Evolutionary conservation across 2,113 vertebrate species (phyloP), one percentile per base, ranked within the genome.

Genomic region (Cacatua alba): DNA sequence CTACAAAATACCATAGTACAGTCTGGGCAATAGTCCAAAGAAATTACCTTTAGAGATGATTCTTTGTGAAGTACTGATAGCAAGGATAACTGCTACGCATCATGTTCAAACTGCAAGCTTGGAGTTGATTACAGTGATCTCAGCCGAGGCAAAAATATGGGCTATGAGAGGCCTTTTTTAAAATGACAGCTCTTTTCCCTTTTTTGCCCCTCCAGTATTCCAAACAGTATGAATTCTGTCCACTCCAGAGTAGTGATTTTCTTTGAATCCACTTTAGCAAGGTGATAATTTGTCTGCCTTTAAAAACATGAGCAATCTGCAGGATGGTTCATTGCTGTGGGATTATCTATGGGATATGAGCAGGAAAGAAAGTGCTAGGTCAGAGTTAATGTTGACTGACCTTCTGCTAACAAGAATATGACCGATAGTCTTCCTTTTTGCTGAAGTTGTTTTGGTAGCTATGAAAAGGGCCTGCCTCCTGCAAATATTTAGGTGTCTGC

Each of bases 401-500:
- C 63, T 70, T 43, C 83, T 53, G 4, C 77, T 29, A 71, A 51
- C 28, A 51, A 44, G 64, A 65, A 31, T 26, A 18, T 52, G 70
- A 46, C 44, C 11, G 44, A 14, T 20, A 44, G 60, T 35, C 72
- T 88, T 60, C 9, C 15, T 53, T 74, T 48, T 41, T 68, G 52
- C 60, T 49, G 52, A 35, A 48, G 33, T 15, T 51, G 64, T 37
- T 77, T 65, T 52, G 37, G 57, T 26, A 59, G 60, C 18, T 28
- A 44, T 83, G 78, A n/a, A 49, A 52, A 71, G 39, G 51, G 17
- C 3, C 44, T 52, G 13, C 57, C 43, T 64, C 46, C 57, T 83
- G 31, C 60, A 85, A 23, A 39, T 63, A 39, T 63, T 60, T 5
- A 64, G 26, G 37, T 44, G 92, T 97, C 96, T 17, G 96, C 98